phyloP scores from a whole-genome alignment of 2,888 invertebrate genomes.

The Standfussiana lucernea region DNA sequence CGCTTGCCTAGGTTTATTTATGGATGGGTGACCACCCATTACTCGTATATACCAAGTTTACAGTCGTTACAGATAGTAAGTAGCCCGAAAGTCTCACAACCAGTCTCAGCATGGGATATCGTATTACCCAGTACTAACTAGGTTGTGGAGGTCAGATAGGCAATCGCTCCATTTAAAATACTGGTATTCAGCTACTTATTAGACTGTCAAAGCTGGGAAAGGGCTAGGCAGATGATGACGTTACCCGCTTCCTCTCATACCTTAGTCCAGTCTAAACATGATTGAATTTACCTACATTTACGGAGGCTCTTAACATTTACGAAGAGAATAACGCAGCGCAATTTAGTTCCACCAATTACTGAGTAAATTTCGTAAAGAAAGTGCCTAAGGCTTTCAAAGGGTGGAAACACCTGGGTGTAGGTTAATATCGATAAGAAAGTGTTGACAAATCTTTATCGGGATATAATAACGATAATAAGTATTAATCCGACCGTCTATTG shows the following conservation, averaged over 20 bases:
- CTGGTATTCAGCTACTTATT: no score
- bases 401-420: slow-evolving; percentile 26
- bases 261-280: slow-evolving; percentile 45
- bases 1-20: no score
- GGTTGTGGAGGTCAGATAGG: no score
- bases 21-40: no score
- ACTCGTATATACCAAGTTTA: no score
- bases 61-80: no score
- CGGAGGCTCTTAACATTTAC: slow-evolving; percentile 58
- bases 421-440: not conserved
- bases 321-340: slow-evolving; percentile 62
- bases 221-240: no score
- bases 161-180: no score
- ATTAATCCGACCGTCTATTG: not conserved
- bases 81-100: no score
- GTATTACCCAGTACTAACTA: no score
- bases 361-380: slow-evolving; percentile 71
- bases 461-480: not conserved
- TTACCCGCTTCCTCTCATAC: not conserved
- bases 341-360: slow-evolving; percentile 71
- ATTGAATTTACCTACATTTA: slow-evolving; percentile 69
- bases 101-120: no score
- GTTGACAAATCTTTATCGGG: slow-evolving; percentile 1
- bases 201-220: no score
- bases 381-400: slow-evolving; percentile 57